Percentiles rank a stretch among this genome's conserved stretches.
Evolutionary conservation across 2,888 invertebrate genomes (phyloP).

Genomic region (Caenorhabditis panamensis): DNA sequence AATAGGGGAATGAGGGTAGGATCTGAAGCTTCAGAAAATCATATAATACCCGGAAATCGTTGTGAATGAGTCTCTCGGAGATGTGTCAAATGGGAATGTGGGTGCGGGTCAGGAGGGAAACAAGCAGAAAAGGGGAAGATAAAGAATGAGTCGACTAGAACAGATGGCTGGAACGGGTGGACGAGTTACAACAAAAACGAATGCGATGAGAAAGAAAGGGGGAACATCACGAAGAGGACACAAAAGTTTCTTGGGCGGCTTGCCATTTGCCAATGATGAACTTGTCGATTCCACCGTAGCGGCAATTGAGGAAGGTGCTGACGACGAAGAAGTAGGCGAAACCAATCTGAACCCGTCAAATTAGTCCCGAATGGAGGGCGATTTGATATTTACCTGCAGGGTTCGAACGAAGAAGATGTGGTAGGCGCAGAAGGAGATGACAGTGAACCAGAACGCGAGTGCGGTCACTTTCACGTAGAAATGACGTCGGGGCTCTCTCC

Average conservation of each 20-base stretch:
- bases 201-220: conserved; percentile 7
- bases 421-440: conserved; percentile 73
- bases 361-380: no score
- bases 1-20: not conserved
- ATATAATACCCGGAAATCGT: conserved; percentile 35
- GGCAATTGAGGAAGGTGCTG: conserved; percentile 70
- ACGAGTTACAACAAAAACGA: conserved; percentile 16
- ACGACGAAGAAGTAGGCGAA: conserved; percentile 74
- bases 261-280: conserved; percentile 69
- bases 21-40: not conserved
- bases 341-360: conserved; percentile 73
- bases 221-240: not conserved
- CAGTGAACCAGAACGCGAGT: conserved; percentile 74
- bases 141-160: conserved; percentile 27
- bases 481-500: conserved; percentile 67
- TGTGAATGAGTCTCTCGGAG: conserved; percentile 43
- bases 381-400: conserved; percentile 72
- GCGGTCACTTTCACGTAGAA: conserved; percentile 71
- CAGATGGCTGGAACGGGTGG: conserved; percentile 3
- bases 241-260: conserved; percentile 18
- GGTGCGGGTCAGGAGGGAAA: conserved; percentile 6
- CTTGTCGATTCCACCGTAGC: conserved; percentile 79
- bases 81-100: conserved; percentile 34
- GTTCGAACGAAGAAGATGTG: conserved; percentile 76
- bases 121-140: not conserved